These are phyloP conservation scores for Budorcas taxicolor DNA, from an alignment of 2,113 vertebrate genomes.

Conservation along the genomic window DNA sequence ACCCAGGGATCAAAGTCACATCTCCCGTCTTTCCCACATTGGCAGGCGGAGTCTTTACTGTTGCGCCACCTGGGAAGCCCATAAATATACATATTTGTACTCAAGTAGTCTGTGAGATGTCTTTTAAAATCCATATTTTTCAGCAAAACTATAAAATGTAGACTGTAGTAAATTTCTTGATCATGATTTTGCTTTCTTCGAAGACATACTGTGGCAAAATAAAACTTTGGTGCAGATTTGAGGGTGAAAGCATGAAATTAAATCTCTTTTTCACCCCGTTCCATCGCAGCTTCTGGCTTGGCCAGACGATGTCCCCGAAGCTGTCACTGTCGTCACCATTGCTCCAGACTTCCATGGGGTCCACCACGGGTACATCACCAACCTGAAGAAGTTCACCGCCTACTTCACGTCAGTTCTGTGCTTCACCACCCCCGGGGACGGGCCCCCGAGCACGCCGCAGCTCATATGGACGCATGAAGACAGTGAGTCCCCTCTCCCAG, in stretches of 20 bases:
- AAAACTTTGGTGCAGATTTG: not conserved
- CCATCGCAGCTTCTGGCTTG: conserved; percentile 86
- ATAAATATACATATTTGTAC: not conserved
- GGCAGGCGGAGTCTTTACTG: not conserved
- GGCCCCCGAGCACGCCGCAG: conserved; percentile 86
- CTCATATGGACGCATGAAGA: conserved; percentile 91
- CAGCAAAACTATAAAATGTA: not conserved
- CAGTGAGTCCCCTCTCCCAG: conserved; percentile 82
- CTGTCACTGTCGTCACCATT: conserved; percentile 84
- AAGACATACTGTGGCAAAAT: not conserved
- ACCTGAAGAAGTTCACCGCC: conserved; percentile 89
- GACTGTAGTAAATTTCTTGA: not conserved
- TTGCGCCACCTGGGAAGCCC: not conserved
- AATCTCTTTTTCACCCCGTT: not conserved
- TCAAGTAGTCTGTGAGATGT: not conserved
- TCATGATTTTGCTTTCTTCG: not conserved
- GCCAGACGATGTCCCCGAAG: conserved; percentile 84
- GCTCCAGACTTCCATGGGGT: conserved; percentile 92
- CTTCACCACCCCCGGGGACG: conserved; percentile 95
- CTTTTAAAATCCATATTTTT: not conserved
- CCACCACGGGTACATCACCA: conserved; percentile 88
- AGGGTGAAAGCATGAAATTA: not conserved
- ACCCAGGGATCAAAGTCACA: fast-evolving
- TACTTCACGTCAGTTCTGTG: conserved; percentile 91
- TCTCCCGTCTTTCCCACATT: not conserved